Base-by-base conservation (phyloP, 2,888 invertebrate species). In the Drosophila yooni region DNA sequence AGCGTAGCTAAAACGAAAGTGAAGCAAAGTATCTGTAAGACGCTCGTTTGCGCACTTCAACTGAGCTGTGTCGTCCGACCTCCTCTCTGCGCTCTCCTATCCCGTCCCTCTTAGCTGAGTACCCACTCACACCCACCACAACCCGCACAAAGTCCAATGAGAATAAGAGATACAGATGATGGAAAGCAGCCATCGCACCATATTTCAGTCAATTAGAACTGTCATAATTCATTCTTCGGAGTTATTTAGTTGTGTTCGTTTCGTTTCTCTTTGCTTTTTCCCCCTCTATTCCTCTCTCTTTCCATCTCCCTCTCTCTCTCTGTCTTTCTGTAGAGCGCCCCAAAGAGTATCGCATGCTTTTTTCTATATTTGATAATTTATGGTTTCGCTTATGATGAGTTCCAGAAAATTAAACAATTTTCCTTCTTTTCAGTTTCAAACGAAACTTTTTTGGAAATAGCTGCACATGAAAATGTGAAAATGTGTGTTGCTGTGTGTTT, bases 121-220 rank as follows among this genome's bases (percentile, higher is more conserved):
- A 25, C 25, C 6, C 54, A 36, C 27, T 34, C 38, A 46, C 80
- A 48, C 76, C 63, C 81, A 51, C 62, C 29, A 46, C 18, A 81
- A 67, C 79, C 79, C 82, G 79, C 82, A 79, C 82, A 82, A 68
- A 69, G 50, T 60, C 63, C 56, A 62, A 74, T 2, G 4, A 46
- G 46, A 61, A 56, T 21, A 46, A 25, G 31, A 58, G 61, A 66
- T 50, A 60, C 70, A 73, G 67, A 80, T 91, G 89, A 89, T 89
- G 89, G 89, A 91, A 89, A 89, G 91, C 91, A 89, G 86, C 85
- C 91, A 91, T 82, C 78, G 91, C 83, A 88, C 91, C 90, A 91
- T 90, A 92, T 91, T 92, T 92, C 92, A 92, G 92, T 92, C 92
- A 92, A 92, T 92, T 92, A 92, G 92, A 92, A 82, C 92, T 92